Base-by-base conservation (phyloP, 2,113 vertebrate species). In the Entosphenus tridentatus region DNA sequence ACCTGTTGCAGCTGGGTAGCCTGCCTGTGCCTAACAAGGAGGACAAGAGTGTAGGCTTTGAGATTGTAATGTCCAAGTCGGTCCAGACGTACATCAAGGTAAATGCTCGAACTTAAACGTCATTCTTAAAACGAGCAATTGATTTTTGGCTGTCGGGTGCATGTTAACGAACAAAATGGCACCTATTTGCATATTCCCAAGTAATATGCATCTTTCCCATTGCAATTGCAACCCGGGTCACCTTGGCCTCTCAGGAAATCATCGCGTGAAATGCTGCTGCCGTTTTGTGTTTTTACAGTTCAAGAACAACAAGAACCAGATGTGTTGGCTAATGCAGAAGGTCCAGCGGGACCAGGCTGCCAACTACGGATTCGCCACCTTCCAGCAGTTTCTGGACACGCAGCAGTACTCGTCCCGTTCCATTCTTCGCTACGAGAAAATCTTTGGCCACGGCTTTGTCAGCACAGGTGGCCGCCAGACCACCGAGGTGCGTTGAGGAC, bases 231-330 rank as follows among this genome's bases (percentile, higher is more conserved):
- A 39, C 39, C 39, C 6, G 6, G 6, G 39, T 39, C 39, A 39
- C 39, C 39, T 39, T 39, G 39, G 39, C 39, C 39, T 5, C 1
- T 39, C 39, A 39, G 1, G 39, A 5, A 39, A 39, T 39, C 39
- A 39, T 39, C 39, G 39, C 39, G 39, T 6, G 6, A 39, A 39
- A 39, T 39, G 39, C 39, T 39, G 39, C 39, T 39, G 39, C 39
- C 5, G 39, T 39, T 39, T 39, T 39, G 39, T 39, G 18, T 18
- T 68, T 9, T 72, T 57, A 10, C 72, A 87, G 85, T 79, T 84
- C 79, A 87, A 86, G 76, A 84, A 82, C 57, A 87, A 86, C 71
- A 79, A 79, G 11, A 85, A 87, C 72, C 84, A 87, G 75, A 75
- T 87, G 68, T 86, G 83, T 69, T 87, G 85, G 85, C 76, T 86